Evolutionary conservation across 2,888 invertebrate species (phyloP), one percentile per base, ranked within the genome.

Genomic region (Campoplex capitator): DNA sequence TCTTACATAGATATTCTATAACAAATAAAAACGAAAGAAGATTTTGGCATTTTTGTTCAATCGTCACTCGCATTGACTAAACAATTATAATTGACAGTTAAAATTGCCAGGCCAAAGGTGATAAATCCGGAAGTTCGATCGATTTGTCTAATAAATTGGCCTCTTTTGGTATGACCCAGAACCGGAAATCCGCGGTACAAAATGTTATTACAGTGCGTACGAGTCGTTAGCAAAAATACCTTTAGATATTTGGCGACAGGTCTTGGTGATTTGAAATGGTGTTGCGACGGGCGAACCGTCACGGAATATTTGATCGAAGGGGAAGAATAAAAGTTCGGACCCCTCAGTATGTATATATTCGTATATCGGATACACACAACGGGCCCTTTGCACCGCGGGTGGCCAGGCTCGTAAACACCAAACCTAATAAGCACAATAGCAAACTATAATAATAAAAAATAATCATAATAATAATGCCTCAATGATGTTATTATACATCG

Each of bases 191-290:
- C 67, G 35, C 45, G 32, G 28, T 62, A 45, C 71, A 74, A 54
- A 86, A 81, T 80, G 42, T 11, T 32, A 7, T 54, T 51, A 74
- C 28, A 76, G 48, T 42, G 28, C 18, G 45, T 45, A 56, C 35
- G 54, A 23, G 56, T 67, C 82, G 45, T 32, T n/a, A 65, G 79
- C 79, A 83, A 74, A 85, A 86, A 86, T 81, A 71, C 48, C 45
- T 71, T 81, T 88, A 58, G 73, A 86, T 71, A 75, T 76, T 68
- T 45, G 87, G 82, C 82, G 89, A 88, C 89, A 86, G 88, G 88
- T 88, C 83, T 78, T 65, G 62, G 32, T 42, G 86, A 74, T 82
- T 83, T 23, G 51, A 71, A 83, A 68, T 32, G 38, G 16, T 45
- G 70, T 78, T 80, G 62, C 42, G 68, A 28, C 6, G 68, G 83